phyloP scores from a whole-genome alignment of 2,113 vertebrate species.

The Stercorarius parasiticus region DNA sequence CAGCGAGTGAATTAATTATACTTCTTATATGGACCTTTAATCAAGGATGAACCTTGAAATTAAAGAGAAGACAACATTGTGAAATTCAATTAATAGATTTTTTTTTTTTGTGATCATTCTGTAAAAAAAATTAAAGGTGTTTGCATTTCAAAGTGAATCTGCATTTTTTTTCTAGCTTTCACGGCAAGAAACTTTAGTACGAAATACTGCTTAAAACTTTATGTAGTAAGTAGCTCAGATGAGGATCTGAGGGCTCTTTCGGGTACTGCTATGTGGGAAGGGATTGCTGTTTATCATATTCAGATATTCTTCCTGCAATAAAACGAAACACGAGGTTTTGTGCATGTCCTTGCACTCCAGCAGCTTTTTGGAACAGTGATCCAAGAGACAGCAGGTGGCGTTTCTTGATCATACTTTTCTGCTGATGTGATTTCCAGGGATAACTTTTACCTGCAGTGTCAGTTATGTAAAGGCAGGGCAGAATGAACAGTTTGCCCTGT shows the following conservation, averaged over 20 bases:
- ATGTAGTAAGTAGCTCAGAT: not conserved
- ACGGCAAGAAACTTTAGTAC: not conserved
- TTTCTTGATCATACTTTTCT: not conserved
- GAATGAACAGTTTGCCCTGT: not conserved
- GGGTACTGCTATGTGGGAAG: not conserved
- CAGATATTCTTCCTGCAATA: not conserved
- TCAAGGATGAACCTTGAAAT: not conserved
- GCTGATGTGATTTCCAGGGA: fast-evolving
- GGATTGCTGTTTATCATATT: not conserved
- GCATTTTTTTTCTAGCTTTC: not conserved
- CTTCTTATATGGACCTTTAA: not conserved
- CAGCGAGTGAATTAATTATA: not conserved
- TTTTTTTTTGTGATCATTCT: not conserved
- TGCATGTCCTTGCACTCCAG: not conserved
- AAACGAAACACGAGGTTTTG: not conserved
- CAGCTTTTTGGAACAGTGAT: not conserved
- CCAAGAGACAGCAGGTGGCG: conserved; percentile 47
- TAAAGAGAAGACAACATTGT: not conserved
- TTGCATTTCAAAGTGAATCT: not conserved
- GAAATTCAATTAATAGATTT: not conserved
- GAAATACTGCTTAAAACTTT: not conserved
- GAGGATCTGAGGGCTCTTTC: not conserved
- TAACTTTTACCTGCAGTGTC: not conserved
- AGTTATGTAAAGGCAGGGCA: not conserved
- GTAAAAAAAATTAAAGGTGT: not conserved